Conservation (phyloP, 2,113 vertebrate species). For the Phrynosoma blainvillii region DNA sequence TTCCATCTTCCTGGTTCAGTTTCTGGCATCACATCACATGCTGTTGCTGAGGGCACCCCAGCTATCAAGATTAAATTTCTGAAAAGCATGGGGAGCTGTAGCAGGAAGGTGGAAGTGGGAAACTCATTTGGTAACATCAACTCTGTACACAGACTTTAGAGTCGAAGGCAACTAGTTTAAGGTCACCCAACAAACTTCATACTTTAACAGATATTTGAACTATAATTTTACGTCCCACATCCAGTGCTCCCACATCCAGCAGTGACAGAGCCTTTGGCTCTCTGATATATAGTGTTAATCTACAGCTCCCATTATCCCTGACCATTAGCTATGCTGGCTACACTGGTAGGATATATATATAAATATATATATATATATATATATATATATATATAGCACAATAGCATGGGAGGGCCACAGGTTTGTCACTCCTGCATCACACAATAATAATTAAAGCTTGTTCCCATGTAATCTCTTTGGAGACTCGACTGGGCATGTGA, state of each 20-base stretch:
- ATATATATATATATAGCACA: background rate
- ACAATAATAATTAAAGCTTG: background rate
- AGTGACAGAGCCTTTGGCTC: background rate
- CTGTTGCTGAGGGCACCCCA: too few species aligned
- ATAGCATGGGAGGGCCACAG: background rate
- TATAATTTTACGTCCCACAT: background rate
- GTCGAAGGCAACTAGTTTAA: too few species aligned
- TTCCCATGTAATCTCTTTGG: background rate
- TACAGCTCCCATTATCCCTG: background rate
- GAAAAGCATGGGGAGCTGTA: too few species aligned
- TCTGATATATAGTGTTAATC: background rate
- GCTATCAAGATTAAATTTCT: too few species aligned
- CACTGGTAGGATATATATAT: background rate
- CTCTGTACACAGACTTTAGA: too few species aligned
- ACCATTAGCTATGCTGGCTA: background rate
- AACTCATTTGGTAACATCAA: too few species aligned
- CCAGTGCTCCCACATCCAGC: background rate
- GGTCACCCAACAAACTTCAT: too few species aligned
- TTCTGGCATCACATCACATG: too few species aligned
- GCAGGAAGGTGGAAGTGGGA: too few species aligned
- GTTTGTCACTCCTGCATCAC: background rate
- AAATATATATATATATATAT: too few species aligned
- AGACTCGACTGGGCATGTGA: background rate
- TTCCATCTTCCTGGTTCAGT: too few species aligned
- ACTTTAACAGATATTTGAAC: too few species aligned